phyloP scores from a whole-genome alignment of 2,888 invertebrate species.

The Neoscelio sp. region DNA sequence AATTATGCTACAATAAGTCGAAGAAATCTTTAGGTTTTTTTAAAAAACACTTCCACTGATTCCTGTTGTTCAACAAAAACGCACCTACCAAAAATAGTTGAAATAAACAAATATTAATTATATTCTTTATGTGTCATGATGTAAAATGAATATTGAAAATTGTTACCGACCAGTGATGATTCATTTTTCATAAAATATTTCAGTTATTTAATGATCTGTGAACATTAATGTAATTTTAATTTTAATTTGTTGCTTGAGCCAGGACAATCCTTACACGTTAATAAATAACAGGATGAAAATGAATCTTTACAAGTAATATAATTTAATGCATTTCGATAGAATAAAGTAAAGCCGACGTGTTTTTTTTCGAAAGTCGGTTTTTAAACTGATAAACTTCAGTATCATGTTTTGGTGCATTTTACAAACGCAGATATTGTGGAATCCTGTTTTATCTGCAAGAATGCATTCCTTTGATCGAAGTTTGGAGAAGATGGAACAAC shows the following conservation, averaged over 20 bases:
- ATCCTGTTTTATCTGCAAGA: slow-evolving; percentile 23
- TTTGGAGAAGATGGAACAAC: slow-evolving; percentile 31
- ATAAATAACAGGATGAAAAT: slow-evolving; percentile 10
- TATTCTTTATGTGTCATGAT: too few relatives aligned
- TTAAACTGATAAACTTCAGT: slow-evolving; percentile 21
- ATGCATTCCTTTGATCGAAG: slow-evolving; percentile 41
- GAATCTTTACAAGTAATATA: slow-evolving; percentile 28
- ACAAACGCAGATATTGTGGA: slow-evolving; percentile 41
- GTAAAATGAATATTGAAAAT: too few relatives aligned
- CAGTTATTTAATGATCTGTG: slow-evolving; percentile 15
- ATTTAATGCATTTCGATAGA: slow-evolving; percentile 21
- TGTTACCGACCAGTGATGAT: background rate
- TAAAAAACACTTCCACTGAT: background rate
- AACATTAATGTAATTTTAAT: too few relatives aligned
- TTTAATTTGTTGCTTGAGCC: too few relatives aligned
- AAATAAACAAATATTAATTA: background rate
- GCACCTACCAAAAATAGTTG: background rate
- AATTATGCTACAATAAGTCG: background rate
- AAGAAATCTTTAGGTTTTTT: slow-evolving; percentile 6
- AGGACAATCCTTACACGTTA: slow-evolving; percentile 29
- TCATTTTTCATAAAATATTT: slow-evolving; percentile 29
- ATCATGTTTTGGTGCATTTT: slow-evolving; percentile 32
- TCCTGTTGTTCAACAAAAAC: background rate
- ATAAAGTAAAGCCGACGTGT: slow-evolving; percentile 15
- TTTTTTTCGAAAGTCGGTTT: slow-evolving; percentile 17